Percentiles rank a stretch among this genome's conserved stretches.
phyloP scores from a whole-genome alignment of 2,797 vertebrate genomes.

The Anisognathus igniventris region DNA sequence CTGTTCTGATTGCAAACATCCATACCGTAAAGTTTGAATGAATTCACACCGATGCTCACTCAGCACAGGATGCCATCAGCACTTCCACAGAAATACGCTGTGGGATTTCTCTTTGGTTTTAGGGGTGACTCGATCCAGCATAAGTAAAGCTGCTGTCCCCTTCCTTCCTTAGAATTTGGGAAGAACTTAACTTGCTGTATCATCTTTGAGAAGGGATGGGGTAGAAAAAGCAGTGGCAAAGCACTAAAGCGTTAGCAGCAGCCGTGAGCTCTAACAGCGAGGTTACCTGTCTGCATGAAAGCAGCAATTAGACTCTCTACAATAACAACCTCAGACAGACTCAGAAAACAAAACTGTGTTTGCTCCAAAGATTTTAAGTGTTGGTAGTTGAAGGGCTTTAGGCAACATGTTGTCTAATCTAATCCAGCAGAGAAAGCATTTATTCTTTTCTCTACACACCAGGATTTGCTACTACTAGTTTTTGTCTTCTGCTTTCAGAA shows the following conservation, averaged over 20 bases:
- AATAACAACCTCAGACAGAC: background rate
- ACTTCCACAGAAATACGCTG: rapidly evolving
- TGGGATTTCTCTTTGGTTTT: background rate
- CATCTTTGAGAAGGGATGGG: background rate
- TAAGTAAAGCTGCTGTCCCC: background rate
- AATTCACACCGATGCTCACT: background rate
- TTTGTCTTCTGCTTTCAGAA: background rate
- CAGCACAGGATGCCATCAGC: background rate
- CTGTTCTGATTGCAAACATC: slow-evolving; percentile 39
- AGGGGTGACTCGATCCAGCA: background rate
- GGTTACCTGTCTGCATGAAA: background rate
- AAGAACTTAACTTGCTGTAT: background rate
- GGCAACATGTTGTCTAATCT: background rate
- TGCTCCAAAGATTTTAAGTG: background rate
- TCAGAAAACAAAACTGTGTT: background rate
- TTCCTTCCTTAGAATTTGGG: background rate
- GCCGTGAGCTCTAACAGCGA: background rate
- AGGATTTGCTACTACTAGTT: background rate
- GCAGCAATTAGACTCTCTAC: background rate
- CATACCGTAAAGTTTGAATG: background rate
- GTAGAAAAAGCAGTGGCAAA: background rate
- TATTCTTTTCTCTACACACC: background rate
- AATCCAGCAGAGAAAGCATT: background rate
- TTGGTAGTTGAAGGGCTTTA: background rate
- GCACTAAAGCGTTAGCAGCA: background rate